Evolutionary conservation across 1,140 invertebrate species (phyloP).

Genomic region (Dolichoris vasculosae): DNA sequence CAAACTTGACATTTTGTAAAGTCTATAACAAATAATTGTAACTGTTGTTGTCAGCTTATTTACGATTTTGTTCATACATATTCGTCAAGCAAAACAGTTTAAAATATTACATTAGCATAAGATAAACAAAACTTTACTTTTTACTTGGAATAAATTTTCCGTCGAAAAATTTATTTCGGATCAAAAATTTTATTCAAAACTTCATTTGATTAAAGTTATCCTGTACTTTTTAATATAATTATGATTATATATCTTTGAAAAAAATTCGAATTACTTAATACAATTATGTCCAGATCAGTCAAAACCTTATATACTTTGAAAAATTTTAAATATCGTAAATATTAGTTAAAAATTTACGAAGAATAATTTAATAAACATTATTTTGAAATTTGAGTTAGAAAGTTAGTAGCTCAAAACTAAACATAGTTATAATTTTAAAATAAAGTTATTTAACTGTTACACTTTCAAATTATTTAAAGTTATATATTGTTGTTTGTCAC

Average conservation of each 20-base stretch:
- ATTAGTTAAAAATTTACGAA: too few species aligned
- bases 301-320: too few species aligned
- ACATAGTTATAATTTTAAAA: too few species aligned
- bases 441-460: too few species aligned
- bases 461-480: too few species aligned
- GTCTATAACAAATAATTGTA: not conserved
- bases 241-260: not conserved
- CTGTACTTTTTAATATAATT: not conserved
- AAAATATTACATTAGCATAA: not conserved
- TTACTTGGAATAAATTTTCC: not conserved
- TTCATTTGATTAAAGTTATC: not conserved
- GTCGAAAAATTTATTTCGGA: not conserved
- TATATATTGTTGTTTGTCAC: too few species aligned
- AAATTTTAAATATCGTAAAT: too few species aligned
- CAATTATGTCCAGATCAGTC: too few species aligned
- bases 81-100: conserved; percentile 16
- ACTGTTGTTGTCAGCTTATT: not conserved
- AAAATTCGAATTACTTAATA: not conserved
- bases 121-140: not conserved
- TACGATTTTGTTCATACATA: not conserved
- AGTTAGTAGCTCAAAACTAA: too few species aligned
- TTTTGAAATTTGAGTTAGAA: too few species aligned
- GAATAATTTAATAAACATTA: too few species aligned
- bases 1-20: not conserved
- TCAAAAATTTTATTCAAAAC: not conserved